Percentiles rank a stretch among this genome's conserved stretches.
Evolutionary conservation across 2,888 invertebrate species (phyloP).

Genomic region (Drosophila emarginata): DNA sequence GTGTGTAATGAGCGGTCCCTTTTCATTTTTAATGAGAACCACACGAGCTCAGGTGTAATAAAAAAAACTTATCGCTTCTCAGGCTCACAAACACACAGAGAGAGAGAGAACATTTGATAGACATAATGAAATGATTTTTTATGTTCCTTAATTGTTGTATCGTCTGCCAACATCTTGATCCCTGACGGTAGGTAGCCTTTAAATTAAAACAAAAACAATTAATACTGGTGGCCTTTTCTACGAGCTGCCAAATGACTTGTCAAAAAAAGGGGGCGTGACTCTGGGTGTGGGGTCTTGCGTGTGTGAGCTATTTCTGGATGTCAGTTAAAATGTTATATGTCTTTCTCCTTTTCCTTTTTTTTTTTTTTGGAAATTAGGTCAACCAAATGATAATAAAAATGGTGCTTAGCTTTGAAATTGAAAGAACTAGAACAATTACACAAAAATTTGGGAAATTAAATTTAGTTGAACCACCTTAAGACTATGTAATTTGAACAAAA

Average conservation of each 20-base stretch:
- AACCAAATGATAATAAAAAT: constrained; percentile 20
- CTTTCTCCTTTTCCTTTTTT: not conserved
- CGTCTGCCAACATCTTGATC: constrained; percentile 56
- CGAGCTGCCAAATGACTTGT: constrained; percentile 73
- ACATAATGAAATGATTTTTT: constrained; percentile 76
- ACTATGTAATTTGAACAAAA: too few relatives aligned
- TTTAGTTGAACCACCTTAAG: not conserved
- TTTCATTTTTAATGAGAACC: constrained; percentile 73
- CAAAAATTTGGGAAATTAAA: not conserved
- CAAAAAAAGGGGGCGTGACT: constrained; percentile 51
- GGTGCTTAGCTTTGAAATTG: not conserved
- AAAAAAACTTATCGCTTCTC: constrained; percentile 66
- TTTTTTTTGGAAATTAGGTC: constrained; percentile 26
- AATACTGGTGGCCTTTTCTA: constrained; percentile 50
- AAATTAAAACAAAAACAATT: constrained; percentile 60
- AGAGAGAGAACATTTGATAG: constrained; percentile 63
- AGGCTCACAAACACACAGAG: constrained; percentile 56
- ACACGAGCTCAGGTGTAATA: constrained; percentile 58
- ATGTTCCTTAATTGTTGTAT: constrained; percentile 69
- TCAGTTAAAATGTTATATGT: constrained; percentile 11
- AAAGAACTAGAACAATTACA: not conserved
- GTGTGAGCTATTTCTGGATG: constrained; percentile 29
- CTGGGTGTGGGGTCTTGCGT: constrained; percentile 27
- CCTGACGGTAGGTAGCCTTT: constrained; percentile 19
- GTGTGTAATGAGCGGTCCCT: constrained; percentile 61